Conservation (phyloP, 2,888 invertebrate species). For the Mystacides longicornis region DNA sequence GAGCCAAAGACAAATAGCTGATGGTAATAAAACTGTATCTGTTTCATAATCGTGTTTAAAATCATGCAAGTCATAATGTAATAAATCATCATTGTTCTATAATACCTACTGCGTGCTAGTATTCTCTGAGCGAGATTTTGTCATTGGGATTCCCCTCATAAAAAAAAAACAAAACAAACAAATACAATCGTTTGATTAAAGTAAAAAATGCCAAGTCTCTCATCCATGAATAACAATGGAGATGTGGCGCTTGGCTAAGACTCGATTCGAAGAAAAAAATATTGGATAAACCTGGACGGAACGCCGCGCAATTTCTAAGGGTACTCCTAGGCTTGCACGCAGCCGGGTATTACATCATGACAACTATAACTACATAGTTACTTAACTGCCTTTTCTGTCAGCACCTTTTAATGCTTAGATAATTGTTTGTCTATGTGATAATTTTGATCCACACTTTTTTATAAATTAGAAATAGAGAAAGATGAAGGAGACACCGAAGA, state of each 20-base stretch:
- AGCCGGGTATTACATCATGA: too few species aligned
- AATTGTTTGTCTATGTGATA: too few species aligned
- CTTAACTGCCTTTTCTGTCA: too few species aligned
- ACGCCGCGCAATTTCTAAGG: too few species aligned
- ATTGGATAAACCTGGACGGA: slow-evolving; percentile 1
- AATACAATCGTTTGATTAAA: not conserved
- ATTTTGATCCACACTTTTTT: too few species aligned
- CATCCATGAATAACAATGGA: not conserved
- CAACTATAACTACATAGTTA: too few species aligned
- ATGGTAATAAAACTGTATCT: not conserved
- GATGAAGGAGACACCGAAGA: too few species aligned
- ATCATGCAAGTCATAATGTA: not conserved
- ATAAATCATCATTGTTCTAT: not conserved
- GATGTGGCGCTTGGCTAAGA: not conserved
- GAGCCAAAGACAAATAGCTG: too few species aligned
- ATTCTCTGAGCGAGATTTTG: not conserved
- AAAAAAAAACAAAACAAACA: not conserved
- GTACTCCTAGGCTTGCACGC: too few species aligned
- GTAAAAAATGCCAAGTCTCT: not conserved
- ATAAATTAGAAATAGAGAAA: too few species aligned
- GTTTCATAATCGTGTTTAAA: not conserved
- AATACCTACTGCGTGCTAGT: not conserved
- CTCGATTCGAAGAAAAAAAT: not conserved
- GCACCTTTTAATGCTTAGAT: too few species aligned
- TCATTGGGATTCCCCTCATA: not conserved